Evolutionary conservation across 2,797 vertebrate genomes (phyloP), one percentile per base, ranked within the genome.

Genomic region (Sebastes vulpes): DNA sequence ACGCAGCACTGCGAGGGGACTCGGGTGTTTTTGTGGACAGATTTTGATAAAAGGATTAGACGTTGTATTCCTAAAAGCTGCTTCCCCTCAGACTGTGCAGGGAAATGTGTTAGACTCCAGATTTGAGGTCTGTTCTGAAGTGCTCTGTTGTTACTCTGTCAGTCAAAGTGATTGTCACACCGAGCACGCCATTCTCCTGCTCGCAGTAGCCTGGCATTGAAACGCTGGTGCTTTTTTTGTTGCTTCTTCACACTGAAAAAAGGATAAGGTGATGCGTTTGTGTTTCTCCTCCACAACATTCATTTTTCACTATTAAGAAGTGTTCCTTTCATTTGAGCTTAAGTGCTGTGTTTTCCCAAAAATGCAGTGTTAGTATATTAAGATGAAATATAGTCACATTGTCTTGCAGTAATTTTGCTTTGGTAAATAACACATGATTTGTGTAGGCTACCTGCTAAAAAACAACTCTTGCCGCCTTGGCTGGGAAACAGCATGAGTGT

Each of bases 41-140:
- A 85, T 92, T 92, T 87, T 75, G 88, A 92, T 91, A 85, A 90
- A 91, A 85, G 83, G 89, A 90, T 90, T 91, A 90, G 81, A 79
- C 50, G 42, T 68, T 75, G 82, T 83, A 64, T 85, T 89, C 58
- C 82, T 90, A 84, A 91, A 92, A 90, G 82, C 88, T 77, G 63
- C 71, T 54, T 88, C 77, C 26, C 71, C 50, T 83, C 87, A 89
- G 83, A 83, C 85, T 64, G 82, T 14, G 71, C 77, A 72, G 85
- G 61, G 52, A 92, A 90, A 90, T 85, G 80, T 86, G 83, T 88
- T 82, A 5, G 78, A 84, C 79, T 88, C 74, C 70, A 78, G 82
- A 86, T 85, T 46, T 79, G 72, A 86, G 71, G 79, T 79, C 80
- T 85, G 79, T 73, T 90, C 65, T 79, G 82, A 73, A 87, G 84